Base-by-base conservation (phyloP, 2,888 invertebrate species). In the Heliconius aoede region DNA sequence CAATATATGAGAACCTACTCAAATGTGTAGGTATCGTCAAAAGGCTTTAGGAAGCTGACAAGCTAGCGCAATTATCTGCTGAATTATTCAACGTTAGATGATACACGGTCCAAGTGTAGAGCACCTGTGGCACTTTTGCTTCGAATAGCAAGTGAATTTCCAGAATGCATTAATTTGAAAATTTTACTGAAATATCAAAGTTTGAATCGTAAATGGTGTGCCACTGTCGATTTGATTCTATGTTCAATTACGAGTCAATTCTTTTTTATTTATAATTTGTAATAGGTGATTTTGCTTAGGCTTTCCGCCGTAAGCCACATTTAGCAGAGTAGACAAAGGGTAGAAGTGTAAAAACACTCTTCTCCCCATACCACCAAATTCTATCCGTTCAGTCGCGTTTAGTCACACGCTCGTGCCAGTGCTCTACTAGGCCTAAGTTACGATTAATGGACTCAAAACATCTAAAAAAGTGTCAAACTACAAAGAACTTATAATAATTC, bases 21-120 rank as follows among this genome's bases (percentile, higher is more conserved):
- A 61, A 40, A 72, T 68, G 32, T 67, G 32, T 61, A 61, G 60
- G 55, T 13, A 61, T 24, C 26, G 72, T 79, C 62, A 73, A 77
- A 73, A 74, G 73, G 55, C 62, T 73, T 76, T 77, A 72, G 62
- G 36, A 76, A 74, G 76, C 62, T 79, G 78, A 80, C 81, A 81
- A 82, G 82, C 80, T 81, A 82, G 80, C 81, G 80, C 82, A 85
- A 85, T 86, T 86, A 85, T 85, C 81, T 81, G 61, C 73, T 85
- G 85, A 86, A 86, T 86, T 83, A 86, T 87, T 85, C 86, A 87
- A 84, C 72, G 73, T 69, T 30, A 68, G 67, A 68, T 68, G 73
- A 77, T 81, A 78, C 67, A 76, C 64, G 67, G 76, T 68, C 62
- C 68, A 40, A 68, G 40, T 72, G 60, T 62, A 71, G 74, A 64